Conservation (phyloP, 2,113 vertebrate genomes). For the Perca flavescens region DNA sequence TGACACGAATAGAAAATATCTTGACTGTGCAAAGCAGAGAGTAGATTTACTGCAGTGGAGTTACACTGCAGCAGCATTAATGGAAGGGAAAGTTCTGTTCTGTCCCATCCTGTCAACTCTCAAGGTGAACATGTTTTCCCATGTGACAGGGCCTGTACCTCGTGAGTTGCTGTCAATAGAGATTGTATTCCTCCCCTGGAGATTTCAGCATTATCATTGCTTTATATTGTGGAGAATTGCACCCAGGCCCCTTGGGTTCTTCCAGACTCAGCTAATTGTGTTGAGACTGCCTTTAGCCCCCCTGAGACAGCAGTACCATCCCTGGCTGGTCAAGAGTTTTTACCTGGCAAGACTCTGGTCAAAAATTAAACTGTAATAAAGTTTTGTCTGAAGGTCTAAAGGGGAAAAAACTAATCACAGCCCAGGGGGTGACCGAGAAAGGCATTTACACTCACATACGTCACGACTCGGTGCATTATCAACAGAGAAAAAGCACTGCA, state of each 20-base stretch:
- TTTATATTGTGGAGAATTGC: constrained; percentile 23
- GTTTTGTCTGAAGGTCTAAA: constrained; percentile 50
- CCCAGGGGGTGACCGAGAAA: constrained; percentile 12
- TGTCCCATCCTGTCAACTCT: constrained; percentile 38
- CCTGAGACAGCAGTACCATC: constrained; percentile 25
- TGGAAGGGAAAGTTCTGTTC: constrained; percentile 23
- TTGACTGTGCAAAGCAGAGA: constrained; percentile 25
- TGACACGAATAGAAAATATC: constrained; percentile 8
- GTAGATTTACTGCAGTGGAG: constrained; percentile 9
- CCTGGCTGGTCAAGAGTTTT: not conserved
- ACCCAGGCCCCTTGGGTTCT: constrained; percentile 14
- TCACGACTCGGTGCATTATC: constrained; percentile 32
- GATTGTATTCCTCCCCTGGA: constrained; percentile 54
- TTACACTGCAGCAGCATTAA: constrained; percentile 24
- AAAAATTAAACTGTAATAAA: constrained; percentile 45
- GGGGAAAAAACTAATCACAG: constrained; percentile 38
- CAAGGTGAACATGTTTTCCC: constrained; percentile 56
- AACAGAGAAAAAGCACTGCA: constrained; percentile 36
- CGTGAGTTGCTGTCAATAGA: constrained; percentile 45
- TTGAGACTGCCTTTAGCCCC: constrained; percentile 15
- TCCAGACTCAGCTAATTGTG: constrained; percentile 29
- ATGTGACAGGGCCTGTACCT: constrained; percentile 43
- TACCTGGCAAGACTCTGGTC: constrained; percentile 14
- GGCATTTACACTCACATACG: constrained; percentile 41
- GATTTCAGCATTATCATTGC: constrained; percentile 40